Conservation (phyloP, 2,888 invertebrate species). For the Podabrus alpinus region DNA sequence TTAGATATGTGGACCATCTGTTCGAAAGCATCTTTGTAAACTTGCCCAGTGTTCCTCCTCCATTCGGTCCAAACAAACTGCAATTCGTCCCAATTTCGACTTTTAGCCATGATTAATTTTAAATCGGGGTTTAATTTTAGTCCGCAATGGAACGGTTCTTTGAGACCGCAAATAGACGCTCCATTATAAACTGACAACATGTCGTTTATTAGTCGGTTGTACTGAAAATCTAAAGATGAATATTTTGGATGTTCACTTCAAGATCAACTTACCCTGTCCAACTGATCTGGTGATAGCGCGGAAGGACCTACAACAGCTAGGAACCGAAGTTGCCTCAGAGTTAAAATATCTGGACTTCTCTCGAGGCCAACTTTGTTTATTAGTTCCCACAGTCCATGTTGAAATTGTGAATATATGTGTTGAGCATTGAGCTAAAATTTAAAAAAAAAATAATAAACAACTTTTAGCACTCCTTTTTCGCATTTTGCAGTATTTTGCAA, state of each 20-base stretch:
- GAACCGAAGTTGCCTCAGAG: constrained; percentile 74
- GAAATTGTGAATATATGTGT: constrained; percentile 80
- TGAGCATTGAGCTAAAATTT: constrained; percentile 75
- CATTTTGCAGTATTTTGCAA: neutral
- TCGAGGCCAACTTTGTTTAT: constrained; percentile 70
- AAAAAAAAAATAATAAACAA: neutral
- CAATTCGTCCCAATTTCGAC: constrained; percentile 86
- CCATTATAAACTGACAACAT: constrained; percentile 87
- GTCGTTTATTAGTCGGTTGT: constrained; percentile 84
- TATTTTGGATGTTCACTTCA: neutral
- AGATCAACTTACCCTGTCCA: constrained; percentile 69
- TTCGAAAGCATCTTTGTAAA: constrained; percentile 78
- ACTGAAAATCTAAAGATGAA: constrained; percentile 59
- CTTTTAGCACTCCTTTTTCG: neutral
- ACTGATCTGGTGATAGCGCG: constrained; percentile 79
- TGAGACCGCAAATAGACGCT: constrained; percentile 82
- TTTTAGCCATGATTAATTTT: constrained; percentile 75
- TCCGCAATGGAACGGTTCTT: constrained; percentile 82
- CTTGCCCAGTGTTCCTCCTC: constrained; percentile 81
- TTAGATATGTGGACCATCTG: constrained; percentile 80
- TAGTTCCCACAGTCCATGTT: constrained; percentile 77
- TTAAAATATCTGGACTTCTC: constrained; percentile 68
- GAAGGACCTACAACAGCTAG: constrained; percentile 83
- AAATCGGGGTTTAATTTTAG: constrained; percentile 80
- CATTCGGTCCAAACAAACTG: constrained; percentile 89